Evolutionary conservation across 2,888 invertebrate genomes (phyloP).

Genomic region (Synanthedon andrenaeformis): DNA sequence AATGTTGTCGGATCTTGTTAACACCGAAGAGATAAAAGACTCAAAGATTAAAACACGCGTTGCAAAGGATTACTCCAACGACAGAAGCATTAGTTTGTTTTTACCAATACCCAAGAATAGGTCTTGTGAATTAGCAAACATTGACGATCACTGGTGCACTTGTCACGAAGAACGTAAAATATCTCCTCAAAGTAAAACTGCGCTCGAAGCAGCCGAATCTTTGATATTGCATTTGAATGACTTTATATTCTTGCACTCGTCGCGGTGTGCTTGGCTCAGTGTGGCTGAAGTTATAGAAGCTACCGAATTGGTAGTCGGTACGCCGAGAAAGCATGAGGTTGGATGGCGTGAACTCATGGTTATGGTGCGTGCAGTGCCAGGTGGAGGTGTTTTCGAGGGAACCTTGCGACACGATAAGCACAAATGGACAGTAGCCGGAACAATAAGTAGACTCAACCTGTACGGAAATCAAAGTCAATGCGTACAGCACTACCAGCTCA

Average conservation of each 20-base stretch:
- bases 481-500: conserved; percentile 78
- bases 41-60: conserved; percentile 41
- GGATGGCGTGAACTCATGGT: conserved; percentile 74
- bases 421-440: conserved; percentile 72
- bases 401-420: conserved; percentile 66
- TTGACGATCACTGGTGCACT: conserved; percentile 89
- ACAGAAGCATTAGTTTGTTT: conserved; percentile 82
- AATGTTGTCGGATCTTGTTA: conserved; percentile 78
- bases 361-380: conserved; percentile 74
- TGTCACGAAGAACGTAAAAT: conserved; percentile 78
- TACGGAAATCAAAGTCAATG: conserved; percentile 86
- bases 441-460: conserved; percentile 81
- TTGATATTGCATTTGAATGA: conserved; percentile 76
- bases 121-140: conserved; percentile 81
- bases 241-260: not conserved
- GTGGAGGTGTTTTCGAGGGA: conserved; percentile 82
- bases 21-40: conserved; percentile 55
- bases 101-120: conserved; percentile 76
- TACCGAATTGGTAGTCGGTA: conserved; percentile 67
- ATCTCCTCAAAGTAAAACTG: conserved; percentile 58
- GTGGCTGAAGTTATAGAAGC: conserved; percentile 75
- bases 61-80: conserved; percentile 35
- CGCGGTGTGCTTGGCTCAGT: conserved; percentile 74
- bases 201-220: conserved; percentile 70
- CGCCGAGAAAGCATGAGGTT: conserved; percentile 35